Conservation (phyloP, 2,888 invertebrate species). For the Morpho achilles region DNA sequence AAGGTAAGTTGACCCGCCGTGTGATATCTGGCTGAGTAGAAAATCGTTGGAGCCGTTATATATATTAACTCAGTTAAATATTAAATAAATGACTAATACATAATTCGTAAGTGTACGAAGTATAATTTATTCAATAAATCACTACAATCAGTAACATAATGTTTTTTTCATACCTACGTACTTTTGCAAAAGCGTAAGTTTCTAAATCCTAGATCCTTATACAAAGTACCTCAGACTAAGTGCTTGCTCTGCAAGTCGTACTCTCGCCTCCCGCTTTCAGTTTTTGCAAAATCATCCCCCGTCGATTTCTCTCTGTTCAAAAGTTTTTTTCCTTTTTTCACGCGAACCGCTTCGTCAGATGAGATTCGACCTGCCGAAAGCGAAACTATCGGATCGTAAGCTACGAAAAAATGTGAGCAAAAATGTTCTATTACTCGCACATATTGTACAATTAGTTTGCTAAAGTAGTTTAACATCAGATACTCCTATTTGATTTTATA, state of each 20-base stretch:
- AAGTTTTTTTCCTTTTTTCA: constrained; percentile 29
- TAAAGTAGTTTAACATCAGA: too few relatives aligned
- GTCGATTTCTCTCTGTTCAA: constrained; percentile 16
- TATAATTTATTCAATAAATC: too few relatives aligned
- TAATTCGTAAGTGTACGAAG: too few relatives aligned
- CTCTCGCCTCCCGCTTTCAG: constrained; percentile 11
- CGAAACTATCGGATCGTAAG: constrained; percentile 17
- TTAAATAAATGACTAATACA: too few relatives aligned
- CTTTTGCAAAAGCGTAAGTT: not conserved
- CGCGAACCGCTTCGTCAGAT: constrained; percentile 31
- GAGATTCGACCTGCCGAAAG: constrained; percentile 17
- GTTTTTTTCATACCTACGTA: not conserved
- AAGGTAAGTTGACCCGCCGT: too few relatives aligned
- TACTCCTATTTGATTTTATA: too few relatives aligned
- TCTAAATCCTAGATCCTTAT: constrained; percentile 12
- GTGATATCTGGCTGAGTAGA: too few relatives aligned
- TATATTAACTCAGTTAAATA: too few relatives aligned
- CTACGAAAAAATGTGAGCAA: too few relatives aligned
- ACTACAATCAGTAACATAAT: not conserved
- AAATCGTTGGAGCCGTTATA: too few relatives aligned
- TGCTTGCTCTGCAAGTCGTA: constrained; percentile 15
- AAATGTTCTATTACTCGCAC: too few relatives aligned
- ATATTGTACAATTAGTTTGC: too few relatives aligned
- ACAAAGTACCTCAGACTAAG: constrained; percentile 20
- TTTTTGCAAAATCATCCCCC: constrained; percentile 23